These are phyloP conservation scores for Xiphophorus birchmanni DNA, from an alignment of 2,797 vertebrate genomes.

Conservation along the genomic window DNA sequence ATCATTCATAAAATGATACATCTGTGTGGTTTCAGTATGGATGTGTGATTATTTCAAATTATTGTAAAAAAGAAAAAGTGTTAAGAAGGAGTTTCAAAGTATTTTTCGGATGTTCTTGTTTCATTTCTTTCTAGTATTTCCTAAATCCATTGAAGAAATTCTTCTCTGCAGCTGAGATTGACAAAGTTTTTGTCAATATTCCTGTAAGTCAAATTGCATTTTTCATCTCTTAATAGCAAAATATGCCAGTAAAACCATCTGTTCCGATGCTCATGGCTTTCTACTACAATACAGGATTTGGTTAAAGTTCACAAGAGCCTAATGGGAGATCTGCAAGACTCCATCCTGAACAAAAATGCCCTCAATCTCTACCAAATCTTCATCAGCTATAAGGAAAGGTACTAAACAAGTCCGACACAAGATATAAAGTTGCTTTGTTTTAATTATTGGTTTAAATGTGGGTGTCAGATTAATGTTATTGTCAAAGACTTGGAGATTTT, in stretches of 20 bases:
- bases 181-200: conserved; percentile 92
- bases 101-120: conserved; percentile 1
- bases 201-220: conserved; percentile 78
- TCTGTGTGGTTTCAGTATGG: conserved; percentile 25
- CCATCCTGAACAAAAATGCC: conserved; percentile 88
- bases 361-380: conserved; percentile 93
- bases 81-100: not conserved
- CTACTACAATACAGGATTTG: conserved; percentile 81
- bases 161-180: conserved; percentile 85
- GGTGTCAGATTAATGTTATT: not conserved
- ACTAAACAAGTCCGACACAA: conserved; percentile 24
- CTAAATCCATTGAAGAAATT: conserved; percentile 90
- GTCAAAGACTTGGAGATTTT: not conserved
- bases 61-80: not conserved
- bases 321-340: conserved; percentile 88
- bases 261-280: conserved; percentile 1
- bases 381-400: conserved; percentile 94
- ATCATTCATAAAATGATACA: not conserved
- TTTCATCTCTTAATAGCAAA: not conserved
- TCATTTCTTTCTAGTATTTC: conserved; percentile 83
- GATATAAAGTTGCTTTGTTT: not conserved
- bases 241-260: not conserved
- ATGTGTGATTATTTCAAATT: not conserved
- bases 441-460: not conserved
- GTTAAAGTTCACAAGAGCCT: conserved; percentile 91